A percentile compares a stretch with the other conserved stretches of the same genome.
Conservation (phyloP, 2,113 vertebrate species). For the Centropus unirufus region DNA sequence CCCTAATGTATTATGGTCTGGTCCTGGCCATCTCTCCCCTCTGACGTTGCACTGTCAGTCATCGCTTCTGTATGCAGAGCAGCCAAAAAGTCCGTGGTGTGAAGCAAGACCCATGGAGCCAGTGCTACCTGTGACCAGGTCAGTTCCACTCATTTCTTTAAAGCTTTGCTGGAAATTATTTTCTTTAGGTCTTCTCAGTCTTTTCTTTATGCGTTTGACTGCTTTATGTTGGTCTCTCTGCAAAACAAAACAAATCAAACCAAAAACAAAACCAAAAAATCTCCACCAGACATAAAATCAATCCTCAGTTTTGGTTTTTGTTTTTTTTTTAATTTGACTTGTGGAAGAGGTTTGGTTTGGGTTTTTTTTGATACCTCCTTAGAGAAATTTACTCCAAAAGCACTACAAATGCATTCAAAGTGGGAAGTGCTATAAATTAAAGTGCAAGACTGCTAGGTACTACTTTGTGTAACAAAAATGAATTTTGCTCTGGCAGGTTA, state of each 20-base stretch:
- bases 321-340: background rate
- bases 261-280: accelerated
- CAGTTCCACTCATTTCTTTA: background rate
- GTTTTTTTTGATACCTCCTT: background rate
- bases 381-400: background rate
- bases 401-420: background rate
- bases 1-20: slow-evolving; percentile 83
- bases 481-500: background rate
- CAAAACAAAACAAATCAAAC: background rate
- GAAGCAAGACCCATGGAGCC: slow-evolving; percentile 80
- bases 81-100: slow-evolving; percentile 82
- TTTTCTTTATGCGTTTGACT: background rate
- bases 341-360: background rate
- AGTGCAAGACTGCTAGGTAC: background rate
- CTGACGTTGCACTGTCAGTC: slow-evolving; percentile 84
- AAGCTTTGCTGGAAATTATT: background rate
- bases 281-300: background rate
- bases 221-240: background rate
- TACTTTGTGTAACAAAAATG: background rate
- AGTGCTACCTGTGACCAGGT: slow-evolving; percentile 76
- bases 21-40: slow-evolving; percentile 78
- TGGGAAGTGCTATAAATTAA: background rate
- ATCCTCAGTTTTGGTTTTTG: background rate
- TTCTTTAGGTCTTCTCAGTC: background rate
- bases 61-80: slow-evolving; percentile 82